A percentile compares a stretch with the other conserved stretches of the same genome.
Conservation (phyloP, 1,140 invertebrate genomes). For the Venturia canescens region DNA sequence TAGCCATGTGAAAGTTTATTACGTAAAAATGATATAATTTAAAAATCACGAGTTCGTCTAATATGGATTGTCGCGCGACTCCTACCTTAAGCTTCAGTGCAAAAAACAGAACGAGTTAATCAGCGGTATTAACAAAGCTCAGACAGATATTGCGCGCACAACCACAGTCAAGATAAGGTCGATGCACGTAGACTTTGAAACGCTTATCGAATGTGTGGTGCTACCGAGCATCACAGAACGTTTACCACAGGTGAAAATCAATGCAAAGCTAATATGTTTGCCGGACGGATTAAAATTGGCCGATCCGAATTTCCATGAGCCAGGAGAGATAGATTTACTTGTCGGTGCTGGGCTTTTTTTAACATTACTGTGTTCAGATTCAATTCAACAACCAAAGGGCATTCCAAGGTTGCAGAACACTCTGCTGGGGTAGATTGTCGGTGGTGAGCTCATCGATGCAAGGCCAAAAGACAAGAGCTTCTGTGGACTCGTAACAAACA, state of each 20-base stretch:
- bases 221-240: conserved; percentile 47
- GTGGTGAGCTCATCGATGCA: conserved; percentile 61
- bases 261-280: neutral
- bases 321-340: conserved; percentile 1
- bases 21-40: too few relatives aligned
- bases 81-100: conserved; percentile 44
- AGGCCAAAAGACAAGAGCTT: conserved; percentile 66
- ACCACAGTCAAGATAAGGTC: conserved; percentile 48
- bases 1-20: too few relatives aligned
- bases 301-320: conserved; percentile 27
- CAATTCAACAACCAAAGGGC: conserved; percentile 31
- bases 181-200: conserved; percentile 25
- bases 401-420: conserved; percentile 58
- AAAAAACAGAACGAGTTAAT: conserved; percentile 25
- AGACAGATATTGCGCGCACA: conserved; percentile 35
- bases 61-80: too few relatives aligned
- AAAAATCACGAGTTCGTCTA: too few relatives aligned
- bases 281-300: conserved; percentile 35
- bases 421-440: conserved; percentile 63
- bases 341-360: conserved; percentile 26
- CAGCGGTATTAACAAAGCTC: conserved; percentile 50
- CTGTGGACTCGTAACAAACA: conserved; percentile 49
- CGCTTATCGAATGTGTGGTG: conserved; percentile 48
- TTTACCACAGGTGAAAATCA: conserved; percentile 41
- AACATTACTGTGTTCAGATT: conserved; percentile 50